Conservation (phyloP, 2,113 vertebrate genomes). For the Reinhardtius hippoglossoides region DNA sequence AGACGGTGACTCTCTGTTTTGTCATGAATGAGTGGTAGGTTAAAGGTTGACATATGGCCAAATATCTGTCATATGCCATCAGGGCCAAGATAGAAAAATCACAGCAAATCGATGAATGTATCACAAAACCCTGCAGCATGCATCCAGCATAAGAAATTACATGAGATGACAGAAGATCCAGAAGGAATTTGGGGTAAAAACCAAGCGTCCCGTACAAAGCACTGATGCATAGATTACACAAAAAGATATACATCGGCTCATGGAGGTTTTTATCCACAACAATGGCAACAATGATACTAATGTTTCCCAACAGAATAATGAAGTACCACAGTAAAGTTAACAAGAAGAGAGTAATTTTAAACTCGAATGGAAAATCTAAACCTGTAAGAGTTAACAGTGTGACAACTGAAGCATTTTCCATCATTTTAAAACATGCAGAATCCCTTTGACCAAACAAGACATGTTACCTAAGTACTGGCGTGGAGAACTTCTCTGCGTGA, state of each 20-base stretch:
- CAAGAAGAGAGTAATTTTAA: constrained; percentile 27
- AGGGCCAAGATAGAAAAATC: constrained; percentile 58
- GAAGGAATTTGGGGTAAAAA: constrained; percentile 65
- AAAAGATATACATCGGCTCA: constrained; percentile 66
- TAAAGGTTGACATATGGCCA: constrained; percentile 63
- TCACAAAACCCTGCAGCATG: constrained; percentile 58
- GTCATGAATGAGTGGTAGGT: constrained; percentile 54
- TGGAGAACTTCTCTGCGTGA: background rate
- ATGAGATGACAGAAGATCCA: constrained; percentile 45
- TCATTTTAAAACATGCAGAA: constrained; percentile 6
- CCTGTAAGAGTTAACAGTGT: constrained; percentile 39
- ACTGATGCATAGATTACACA: constrained; percentile 61
- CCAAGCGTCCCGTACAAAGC: constrained; percentile 57
- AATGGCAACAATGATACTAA: constrained; percentile 40
- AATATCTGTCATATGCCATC: constrained; percentile 67
- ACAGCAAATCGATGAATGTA: constrained; percentile 40
- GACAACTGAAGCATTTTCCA: constrained; percentile 44
- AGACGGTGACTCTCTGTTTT: constrained; percentile 9
- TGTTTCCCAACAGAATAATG: constrained; percentile 40
- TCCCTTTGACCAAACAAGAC: background rate
- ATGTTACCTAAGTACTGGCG: background rate
- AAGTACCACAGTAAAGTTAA: constrained; percentile 24
- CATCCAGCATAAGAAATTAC: constrained; percentile 57
- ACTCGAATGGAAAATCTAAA: constrained; percentile 17
- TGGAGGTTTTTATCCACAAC: constrained; percentile 56